These are phyloP conservation scores for Polydrusus cervinus DNA, from an alignment of 2,888 invertebrate genomes.

Conservation along the genomic window DNA sequence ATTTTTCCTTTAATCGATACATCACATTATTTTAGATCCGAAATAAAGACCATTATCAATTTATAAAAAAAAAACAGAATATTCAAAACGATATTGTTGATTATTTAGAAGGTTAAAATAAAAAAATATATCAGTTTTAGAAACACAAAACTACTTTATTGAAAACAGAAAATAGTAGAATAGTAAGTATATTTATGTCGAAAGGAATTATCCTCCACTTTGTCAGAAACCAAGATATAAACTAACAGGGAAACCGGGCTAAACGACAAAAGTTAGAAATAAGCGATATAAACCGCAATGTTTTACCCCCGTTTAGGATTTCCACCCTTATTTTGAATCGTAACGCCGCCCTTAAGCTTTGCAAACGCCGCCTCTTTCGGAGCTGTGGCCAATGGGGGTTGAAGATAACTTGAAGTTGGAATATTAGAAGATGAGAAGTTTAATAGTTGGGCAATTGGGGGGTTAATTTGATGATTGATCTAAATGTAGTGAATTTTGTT, in stretches of 20 bases:
- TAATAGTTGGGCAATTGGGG: conserved; percentile 2
- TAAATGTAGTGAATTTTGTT: no score
- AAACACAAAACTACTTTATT: neutral
- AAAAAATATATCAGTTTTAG: neutral
- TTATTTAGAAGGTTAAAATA: neutral
- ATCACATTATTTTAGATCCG: neutral
- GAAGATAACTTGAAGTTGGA: conserved; percentile 6
- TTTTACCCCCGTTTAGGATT: conserved; percentile 49
- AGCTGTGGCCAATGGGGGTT: conserved; percentile 23
- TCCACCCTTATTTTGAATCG: conserved; percentile 37
- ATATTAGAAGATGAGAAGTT: conserved; percentile 25
- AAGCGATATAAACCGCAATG: conserved; percentile 61
- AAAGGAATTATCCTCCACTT: conserved; percentile 15
- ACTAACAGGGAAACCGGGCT: conserved; percentile 57
- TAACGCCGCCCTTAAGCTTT: conserved; percentile 37
- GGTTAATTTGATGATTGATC: neutral
- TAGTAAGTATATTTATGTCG: neutral
- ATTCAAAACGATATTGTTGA: neutral
- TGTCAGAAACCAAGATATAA: conserved; percentile 33
- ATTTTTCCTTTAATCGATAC: conserved; percentile 60
- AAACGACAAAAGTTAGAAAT: conserved; percentile 61
- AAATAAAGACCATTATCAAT: no score
- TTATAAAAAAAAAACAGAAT: neutral
- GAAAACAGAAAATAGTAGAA: neutral
- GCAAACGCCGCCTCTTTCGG: conserved; percentile 21